Evolutionary conservation across 2,113 vertebrate species (phyloP).

Genomic region (Mellivora capensis): DNA sequence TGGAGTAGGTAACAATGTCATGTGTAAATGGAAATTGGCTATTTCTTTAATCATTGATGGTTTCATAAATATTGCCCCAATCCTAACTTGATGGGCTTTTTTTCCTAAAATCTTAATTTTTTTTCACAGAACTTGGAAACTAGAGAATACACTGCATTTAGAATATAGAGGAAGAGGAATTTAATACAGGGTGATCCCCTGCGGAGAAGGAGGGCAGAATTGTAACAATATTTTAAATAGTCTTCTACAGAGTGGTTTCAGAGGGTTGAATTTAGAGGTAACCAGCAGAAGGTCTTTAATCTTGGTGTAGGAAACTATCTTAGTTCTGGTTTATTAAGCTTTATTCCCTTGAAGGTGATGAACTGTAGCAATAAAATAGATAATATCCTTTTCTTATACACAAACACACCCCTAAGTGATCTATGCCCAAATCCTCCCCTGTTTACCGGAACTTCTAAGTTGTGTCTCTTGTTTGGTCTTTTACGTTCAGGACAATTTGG

Average conservation of each 20-base stretch:
- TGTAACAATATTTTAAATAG: background rate
- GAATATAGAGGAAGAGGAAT: background rate
- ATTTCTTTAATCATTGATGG: background rate
- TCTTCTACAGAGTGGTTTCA: background rate
- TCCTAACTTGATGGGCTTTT: background rate
- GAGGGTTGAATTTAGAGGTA: background rate
- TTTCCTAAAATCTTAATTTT: background rate
- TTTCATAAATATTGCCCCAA: background rate
- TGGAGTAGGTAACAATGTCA: background rate
- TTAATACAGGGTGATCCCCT: background rate
- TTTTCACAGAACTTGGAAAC: background rate
- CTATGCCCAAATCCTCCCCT: background rate
- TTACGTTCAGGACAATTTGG: background rate
- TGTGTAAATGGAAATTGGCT: background rate
- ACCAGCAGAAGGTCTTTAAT: background rate
- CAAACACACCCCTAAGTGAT: background rate
- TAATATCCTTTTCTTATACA: background rate
- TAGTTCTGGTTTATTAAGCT: background rate
- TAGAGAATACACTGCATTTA: background rate
- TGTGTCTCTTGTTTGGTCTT: background rate
- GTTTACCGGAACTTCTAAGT: background rate
- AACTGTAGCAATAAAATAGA: background rate
- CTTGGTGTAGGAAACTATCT: background rate
- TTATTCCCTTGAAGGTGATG: background rate
- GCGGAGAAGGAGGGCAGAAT: fast-evolving